Conservation (phyloP, 2,888 invertebrate genomes). For the Pediacus dermestoides region DNA sequence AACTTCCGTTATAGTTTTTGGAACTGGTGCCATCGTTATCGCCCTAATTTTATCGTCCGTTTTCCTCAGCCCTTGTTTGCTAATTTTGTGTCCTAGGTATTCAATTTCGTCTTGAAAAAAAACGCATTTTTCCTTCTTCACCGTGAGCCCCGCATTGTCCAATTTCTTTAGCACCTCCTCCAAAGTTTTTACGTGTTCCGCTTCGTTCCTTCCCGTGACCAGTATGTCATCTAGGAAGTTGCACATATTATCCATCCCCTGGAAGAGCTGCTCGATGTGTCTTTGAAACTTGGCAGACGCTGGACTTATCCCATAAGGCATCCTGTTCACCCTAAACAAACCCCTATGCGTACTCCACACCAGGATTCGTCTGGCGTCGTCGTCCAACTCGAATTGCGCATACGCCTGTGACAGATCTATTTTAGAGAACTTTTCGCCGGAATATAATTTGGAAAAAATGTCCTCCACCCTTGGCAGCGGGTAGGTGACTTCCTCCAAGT, state of each 20-base stretch:
- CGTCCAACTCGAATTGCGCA: constrained; percentile 1
- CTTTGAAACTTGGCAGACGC: constrained; percentile 1
- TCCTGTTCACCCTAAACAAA: not conserved
- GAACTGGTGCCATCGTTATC: not conserved
- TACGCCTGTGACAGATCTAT: constrained; percentile 5
- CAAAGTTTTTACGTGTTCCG: constrained; percentile 22
- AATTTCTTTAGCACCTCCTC: constrained; percentile 23
- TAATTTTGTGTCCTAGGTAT: constrained; percentile 38
- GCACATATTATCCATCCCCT: constrained; percentile 22
- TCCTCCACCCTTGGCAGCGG: no score
- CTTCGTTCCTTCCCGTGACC: constrained; percentile 24
- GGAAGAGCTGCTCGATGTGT: constrained; percentile 6
- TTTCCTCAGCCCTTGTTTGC: constrained; percentile 21
- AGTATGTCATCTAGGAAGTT: constrained; percentile 35
- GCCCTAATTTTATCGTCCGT: constrained; percentile 3
- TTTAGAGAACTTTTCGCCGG: constrained; percentile 5
- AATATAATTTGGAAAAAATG: no score
- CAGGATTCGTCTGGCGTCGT: not conserved
- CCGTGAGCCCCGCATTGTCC: constrained; percentile 24
- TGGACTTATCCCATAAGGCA: constrained; percentile 6
- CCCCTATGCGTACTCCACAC: constrained; percentile 2
- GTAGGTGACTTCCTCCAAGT: not conserved
- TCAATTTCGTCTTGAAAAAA: constrained; percentile 32
- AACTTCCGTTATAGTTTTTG: not conserved
- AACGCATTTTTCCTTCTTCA: constrained; percentile 33